phyloP scores from a whole-genome alignment of 2,888 invertebrate species.

The Drosophila maculinotata region DNA sequence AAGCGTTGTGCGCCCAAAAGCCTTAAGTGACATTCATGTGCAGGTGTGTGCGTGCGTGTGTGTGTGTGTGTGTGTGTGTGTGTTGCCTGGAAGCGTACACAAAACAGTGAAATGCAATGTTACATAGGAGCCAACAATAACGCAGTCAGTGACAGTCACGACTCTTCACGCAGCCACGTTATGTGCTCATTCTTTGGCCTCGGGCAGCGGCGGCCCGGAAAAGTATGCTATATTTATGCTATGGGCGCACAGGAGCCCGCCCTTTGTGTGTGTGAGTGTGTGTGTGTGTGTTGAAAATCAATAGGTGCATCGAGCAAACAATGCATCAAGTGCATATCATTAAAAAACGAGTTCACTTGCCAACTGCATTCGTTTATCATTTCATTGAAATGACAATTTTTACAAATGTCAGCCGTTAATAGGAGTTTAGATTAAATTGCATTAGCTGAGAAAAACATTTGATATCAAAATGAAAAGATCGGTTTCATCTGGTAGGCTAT shows the following conservation, averaged over 20 bases:
- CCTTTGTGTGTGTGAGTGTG: not conserved
- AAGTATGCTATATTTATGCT: slow-evolving; percentile 65
- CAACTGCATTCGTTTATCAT: not conserved
- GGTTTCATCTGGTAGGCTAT: too few species aligned
- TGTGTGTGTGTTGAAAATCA: slow-evolving; percentile 34
- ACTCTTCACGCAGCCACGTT: slow-evolving; percentile 6
- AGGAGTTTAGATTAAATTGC: too few species aligned
- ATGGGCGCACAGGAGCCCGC: slow-evolving; percentile 12
- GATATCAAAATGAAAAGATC: too few species aligned
- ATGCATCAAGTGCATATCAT: slow-evolving; percentile 40
- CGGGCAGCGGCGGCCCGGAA: slow-evolving; percentile 44
- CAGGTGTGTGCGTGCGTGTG: not conserved
- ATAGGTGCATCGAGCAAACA: slow-evolving; percentile 43
- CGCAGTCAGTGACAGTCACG: too few species aligned
- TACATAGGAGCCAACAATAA: slow-evolving; percentile 16
- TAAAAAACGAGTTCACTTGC: slow-evolving; percentile 32
- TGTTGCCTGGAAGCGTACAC: not conserved
- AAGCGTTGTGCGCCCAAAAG: not conserved
- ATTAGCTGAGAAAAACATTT: too few species aligned
- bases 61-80: slow-evolving; percentile 1
- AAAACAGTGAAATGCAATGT: slow-evolving; percentile 11
- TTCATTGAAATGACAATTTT: not conserved
- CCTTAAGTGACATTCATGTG: slow-evolving; percentile 19
- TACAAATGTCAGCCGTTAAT: not conserved
- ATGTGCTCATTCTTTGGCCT: slow-evolving; percentile 24